Conservation (phyloP, 2,113 vertebrate species). For the Notarius quadriscutis region DNA sequence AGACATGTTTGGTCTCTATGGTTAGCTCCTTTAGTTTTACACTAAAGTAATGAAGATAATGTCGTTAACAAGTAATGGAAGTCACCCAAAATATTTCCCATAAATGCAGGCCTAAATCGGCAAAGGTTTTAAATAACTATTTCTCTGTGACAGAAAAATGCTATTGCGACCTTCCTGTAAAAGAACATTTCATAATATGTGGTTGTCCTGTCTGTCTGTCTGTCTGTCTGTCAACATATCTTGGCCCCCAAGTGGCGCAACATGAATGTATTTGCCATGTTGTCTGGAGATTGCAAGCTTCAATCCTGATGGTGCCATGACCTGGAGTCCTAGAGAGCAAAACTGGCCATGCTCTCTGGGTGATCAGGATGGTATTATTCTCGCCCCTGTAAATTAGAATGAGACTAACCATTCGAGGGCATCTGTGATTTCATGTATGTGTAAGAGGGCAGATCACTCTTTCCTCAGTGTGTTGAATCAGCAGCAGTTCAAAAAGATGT, state of each 20-base stretch:
- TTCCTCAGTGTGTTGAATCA: background rate
- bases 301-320: background rate
- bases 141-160: background rate
- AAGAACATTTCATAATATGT: background rate
- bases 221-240: background rate
- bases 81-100: background rate
- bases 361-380: background rate
- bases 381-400: background rate
- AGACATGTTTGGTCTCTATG: background rate
- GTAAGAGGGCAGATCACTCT: background rate
- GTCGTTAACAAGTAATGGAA: background rate
- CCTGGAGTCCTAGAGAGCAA: background rate
- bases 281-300: background rate
- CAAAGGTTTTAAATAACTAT: background rate
- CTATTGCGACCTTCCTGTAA: background rate
- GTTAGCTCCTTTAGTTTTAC: background rate
- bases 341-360: background rate
- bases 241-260: background rate
- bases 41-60: background rate
- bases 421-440: background rate
- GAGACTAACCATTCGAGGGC: background rate
- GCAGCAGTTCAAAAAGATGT: background rate
- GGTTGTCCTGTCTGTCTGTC: background rate
- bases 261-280: background rate
- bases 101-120: background rate